A percentile compares a stretch with the other conserved stretches of the same genome.
These are phyloP conservation scores for Polyodon spathula DNA, from an alignment of 2,113 vertebrate species.

Conservation along the genomic window DNA sequence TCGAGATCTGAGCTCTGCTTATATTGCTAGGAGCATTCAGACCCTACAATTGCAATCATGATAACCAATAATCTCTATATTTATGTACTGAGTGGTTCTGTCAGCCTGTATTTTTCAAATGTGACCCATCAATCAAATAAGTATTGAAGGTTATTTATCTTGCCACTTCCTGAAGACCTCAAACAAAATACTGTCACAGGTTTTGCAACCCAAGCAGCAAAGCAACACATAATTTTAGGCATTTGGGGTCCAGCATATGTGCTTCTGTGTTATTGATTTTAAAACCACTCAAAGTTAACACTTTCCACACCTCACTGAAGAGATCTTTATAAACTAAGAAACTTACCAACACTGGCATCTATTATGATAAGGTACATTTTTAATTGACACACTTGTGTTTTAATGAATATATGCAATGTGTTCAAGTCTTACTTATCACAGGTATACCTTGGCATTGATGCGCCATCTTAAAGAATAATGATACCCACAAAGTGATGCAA, in stretches of 20 bases:
- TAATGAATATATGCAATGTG: too few species aligned
- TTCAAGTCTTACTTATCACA: too few species aligned
- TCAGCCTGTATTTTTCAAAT: too few species aligned
- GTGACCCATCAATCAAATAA: too few species aligned
- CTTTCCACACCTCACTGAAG: background rate
- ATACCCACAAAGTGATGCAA: background rate
- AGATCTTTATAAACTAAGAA: background rate
- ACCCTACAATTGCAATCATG: constrained; percentile 19
- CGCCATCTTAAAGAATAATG: background rate
- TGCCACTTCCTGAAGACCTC: constrained; percentile 19
- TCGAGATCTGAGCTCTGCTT: background rate
- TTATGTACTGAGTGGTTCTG: too few species aligned
- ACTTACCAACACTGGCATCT: too few species aligned
- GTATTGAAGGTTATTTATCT: constrained; percentile 29
- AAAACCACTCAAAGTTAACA: background rate
- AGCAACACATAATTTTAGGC: background rate
- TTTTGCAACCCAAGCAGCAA: background rate
- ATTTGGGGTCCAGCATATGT: background rate
- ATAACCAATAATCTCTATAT: constrained; percentile 26
- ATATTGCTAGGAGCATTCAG: background rate
- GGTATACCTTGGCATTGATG: background rate
- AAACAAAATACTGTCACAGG: constrained; percentile 18
- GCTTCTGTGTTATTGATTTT: background rate
- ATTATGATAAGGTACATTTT: too few species aligned
- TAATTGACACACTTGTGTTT: too few species aligned